These are phyloP conservation scores for Mesocentrotus franciscanus DNA, from an alignment of 53 echinoderm and acorn worm species.

Conservation along the genomic window DNA sequence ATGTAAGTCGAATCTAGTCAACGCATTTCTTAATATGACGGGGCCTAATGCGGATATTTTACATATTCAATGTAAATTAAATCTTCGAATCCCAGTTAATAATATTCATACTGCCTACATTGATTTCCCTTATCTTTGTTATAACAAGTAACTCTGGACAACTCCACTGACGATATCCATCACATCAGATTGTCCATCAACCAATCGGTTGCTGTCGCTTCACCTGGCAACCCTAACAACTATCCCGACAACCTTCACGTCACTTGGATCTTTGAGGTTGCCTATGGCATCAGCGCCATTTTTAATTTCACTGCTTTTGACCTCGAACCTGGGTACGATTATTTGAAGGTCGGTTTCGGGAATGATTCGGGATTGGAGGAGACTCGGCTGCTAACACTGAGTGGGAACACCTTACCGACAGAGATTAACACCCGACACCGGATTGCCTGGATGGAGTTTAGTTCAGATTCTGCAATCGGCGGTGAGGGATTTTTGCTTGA, in stretches of 20 bases:
- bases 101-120: too few relatives aligned
- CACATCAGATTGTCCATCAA: neutral
- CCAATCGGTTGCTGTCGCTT: neutral
- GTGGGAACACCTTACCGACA: constrained; percentile 45
- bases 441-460: constrained; percentile 57
- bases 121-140: too few relatives aligned
- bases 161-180: neutral
- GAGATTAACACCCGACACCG: constrained; percentile 43
- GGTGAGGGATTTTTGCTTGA: neutral
- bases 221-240: constrained; percentile 28
- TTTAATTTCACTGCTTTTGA: constrained; percentile 41
- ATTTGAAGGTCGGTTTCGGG: constrained; percentile 49
- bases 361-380: constrained; percentile 52
- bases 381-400: constrained; percentile 39
- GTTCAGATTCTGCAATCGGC: constrained; percentile 40
- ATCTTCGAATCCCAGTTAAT: too few relatives aligned
- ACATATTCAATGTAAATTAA: too few relatives aligned
- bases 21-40: too few relatives aligned
- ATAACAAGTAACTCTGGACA: neutral
- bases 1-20: too few relatives aligned
- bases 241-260: constrained; percentile 29
- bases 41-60: too few relatives aligned
- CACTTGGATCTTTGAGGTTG: constrained; percentile 8
- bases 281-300: constrained; percentile 10
- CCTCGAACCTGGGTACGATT: constrained; percentile 43